These are phyloP conservation scores for Pungitius pungitius DNA, from an alignment of 2,113 vertebrate species.

Conservation along the genomic window DNA sequence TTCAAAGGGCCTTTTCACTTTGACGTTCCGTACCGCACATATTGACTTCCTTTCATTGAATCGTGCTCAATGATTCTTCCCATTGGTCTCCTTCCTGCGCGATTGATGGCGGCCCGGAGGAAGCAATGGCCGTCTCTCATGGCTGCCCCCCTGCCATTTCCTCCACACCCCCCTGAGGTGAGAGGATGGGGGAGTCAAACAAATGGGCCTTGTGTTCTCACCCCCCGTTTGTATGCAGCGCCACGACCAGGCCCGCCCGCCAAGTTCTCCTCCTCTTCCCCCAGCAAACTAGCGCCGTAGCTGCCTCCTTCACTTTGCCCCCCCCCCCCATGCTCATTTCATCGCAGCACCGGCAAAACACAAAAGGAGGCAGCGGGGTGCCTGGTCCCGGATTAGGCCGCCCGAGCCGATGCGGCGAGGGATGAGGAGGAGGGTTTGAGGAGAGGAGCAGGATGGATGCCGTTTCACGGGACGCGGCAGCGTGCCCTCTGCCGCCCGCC, in stretches of 20 bases:
- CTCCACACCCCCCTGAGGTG: conserved; percentile 32
- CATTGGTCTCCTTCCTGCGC: conserved; percentile 20
- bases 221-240: conserved; percentile 55
- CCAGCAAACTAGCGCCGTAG: not conserved
- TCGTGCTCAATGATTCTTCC: conserved; percentile 38
- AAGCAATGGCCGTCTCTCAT: conserved; percentile 25
- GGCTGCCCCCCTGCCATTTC: conserved; percentile 40
- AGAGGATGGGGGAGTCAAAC: conserved; percentile 51
- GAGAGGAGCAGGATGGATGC: conserved; percentile 29
- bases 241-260: conserved; percentile 53
- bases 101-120: conserved; percentile 37
- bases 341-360: conserved; percentile 59
- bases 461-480: conserved; percentile 41
- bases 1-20: conserved; percentile 24
- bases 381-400: conserved; percentile 26
- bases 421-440: conserved; percentile 26
- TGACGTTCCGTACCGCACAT: conserved; percentile 41
- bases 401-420: conserved; percentile 39
- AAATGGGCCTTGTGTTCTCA: conserved; percentile 54
- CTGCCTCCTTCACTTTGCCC: not conserved
- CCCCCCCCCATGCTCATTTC: conserved; percentile 18
- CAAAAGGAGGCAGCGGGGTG: conserved; percentile 75
- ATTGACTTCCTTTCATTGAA: conserved; percentile 46
- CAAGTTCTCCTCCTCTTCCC: conserved; percentile 39
- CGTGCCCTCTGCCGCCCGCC: conserved; percentile 53